Conservation (phyloP, 1,140 invertebrate species). For the Lepidurus couesii region DNA sequence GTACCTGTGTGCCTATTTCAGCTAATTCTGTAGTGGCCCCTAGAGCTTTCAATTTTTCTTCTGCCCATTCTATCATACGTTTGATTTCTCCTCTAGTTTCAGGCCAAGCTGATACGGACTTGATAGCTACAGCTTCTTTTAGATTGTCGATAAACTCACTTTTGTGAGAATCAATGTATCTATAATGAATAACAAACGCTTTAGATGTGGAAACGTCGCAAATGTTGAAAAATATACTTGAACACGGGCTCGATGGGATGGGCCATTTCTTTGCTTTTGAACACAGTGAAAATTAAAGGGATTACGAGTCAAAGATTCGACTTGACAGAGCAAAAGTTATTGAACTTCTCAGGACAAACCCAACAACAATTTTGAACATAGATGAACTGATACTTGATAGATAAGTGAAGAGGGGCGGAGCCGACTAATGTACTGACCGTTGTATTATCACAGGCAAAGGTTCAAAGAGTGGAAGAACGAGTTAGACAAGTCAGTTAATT, state of each 20-base stretch:
- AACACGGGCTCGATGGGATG: background rate
- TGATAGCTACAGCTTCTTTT: conserved; percentile 82
- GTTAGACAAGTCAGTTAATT: background rate
- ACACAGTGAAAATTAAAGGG: background rate
- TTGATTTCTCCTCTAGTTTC: conserved; percentile 65
- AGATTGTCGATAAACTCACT: conserved; percentile 70
- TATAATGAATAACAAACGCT: conserved; percentile 44
- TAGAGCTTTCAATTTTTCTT: conserved; percentile 63
- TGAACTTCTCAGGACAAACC: too few relatives aligned
- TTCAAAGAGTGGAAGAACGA: background rate
- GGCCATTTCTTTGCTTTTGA: background rate
- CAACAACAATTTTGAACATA: too few relatives aligned
- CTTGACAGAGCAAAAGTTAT: too few relatives aligned
- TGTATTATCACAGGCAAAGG: background rate
- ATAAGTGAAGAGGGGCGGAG: background rate
- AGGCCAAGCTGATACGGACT: conserved; percentile 90
- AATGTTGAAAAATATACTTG: background rate
- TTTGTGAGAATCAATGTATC: conserved; percentile 72
- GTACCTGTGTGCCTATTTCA: conserved; percentile 69
- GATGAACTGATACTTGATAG: background rate
- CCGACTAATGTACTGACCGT: background rate
- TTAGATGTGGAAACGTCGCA: background rate
- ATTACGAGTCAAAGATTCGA: too few relatives aligned
- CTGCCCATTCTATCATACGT: conserved; percentile 74
- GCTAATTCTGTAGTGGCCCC: conserved; percentile 68